Percentiles rank a stretch among this genome's conserved stretches.
Conservation (phyloP, 2,888 invertebrate genomes). For the Drosophila mulleri region DNA sequence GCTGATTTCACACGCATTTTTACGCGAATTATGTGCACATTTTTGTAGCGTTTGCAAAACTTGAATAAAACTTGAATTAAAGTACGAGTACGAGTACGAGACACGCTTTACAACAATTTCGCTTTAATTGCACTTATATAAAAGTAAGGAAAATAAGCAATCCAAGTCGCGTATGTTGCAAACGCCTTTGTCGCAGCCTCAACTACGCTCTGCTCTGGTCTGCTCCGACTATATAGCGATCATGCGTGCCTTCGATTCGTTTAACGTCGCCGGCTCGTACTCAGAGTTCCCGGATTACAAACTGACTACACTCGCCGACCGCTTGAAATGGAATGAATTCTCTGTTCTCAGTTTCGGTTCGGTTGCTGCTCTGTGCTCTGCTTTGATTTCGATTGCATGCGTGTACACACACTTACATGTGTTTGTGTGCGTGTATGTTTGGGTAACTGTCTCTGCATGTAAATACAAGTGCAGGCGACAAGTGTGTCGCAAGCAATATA, state of each 20-base stretch:
- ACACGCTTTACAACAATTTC: slow-evolving; percentile 46
- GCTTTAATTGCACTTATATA: slow-evolving; percentile 49
- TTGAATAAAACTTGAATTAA: slow-evolving; percentile 9
- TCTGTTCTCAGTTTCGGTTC: slow-evolving; percentile 1
- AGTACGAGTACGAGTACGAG: slow-evolving; percentile 29
- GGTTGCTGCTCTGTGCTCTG: slow-evolving; percentile 24
- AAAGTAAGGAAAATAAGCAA: slow-evolving; percentile 17
- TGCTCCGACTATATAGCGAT: slow-evolving; percentile 27
- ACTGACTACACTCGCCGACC: slow-evolving; percentile 50
- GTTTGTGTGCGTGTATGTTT: background rate
- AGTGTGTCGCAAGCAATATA: slow-evolving; percentile 8
- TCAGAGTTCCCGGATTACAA: background rate
- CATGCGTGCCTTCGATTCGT: slow-evolving; percentile 27
- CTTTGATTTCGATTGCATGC: slow-evolving; percentile 30
- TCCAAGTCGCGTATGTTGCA: slow-evolving; percentile 33
- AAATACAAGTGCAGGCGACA: slow-evolving; percentile 50
- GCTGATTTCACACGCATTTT: slow-evolving; percentile 38
- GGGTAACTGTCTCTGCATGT: background rate
- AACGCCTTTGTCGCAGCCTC: slow-evolving; percentile 18
- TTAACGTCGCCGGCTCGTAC: slow-evolving; percentile 8
- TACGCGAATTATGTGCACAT: slow-evolving; percentile 8
- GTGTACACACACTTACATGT: background rate
- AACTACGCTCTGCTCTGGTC: slow-evolving; percentile 15
- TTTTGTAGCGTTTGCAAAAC: slow-evolving; percentile 24
- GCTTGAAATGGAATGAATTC: slow-evolving; percentile 50